Conservation (phyloP, 2,888 invertebrate genomes). For the Seira sanloemensis region DNA sequence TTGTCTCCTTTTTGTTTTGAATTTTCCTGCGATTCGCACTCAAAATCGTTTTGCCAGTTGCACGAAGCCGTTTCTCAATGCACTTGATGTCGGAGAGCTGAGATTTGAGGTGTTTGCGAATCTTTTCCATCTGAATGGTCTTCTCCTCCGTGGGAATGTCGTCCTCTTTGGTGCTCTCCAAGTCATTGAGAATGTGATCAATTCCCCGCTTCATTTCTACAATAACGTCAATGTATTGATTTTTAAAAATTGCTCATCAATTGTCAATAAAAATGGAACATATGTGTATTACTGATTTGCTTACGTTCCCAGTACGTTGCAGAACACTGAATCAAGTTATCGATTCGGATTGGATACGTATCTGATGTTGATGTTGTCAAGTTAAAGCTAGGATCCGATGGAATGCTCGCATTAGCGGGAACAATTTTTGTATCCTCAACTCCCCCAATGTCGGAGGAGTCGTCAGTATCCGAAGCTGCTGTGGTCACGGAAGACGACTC, state of each 20-base stretch:
- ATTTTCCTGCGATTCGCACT: background rate
- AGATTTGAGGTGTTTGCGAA: constrained; percentile 44
- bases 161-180: constrained; percentile 48
- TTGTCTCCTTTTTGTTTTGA: background rate
- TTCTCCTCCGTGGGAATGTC: constrained; percentile 41
- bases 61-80: constrained; percentile 40
- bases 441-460: background rate
- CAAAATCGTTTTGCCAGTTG: constrained; percentile 29
- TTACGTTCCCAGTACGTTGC: constrained; percentile 43
- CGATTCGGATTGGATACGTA: constrained; percentile 29
- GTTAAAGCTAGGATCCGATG: background rate
- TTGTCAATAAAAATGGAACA: background rate
- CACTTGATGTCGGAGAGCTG: constrained; percentile 40
- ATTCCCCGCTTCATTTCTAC: constrained; percentile 43
- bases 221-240: background rate
- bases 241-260: background rate
- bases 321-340: constrained; percentile 43
- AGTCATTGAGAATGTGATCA: constrained; percentile 35
- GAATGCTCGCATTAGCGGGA: background rate
- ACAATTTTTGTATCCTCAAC: background rate
- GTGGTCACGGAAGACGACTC: constrained; percentile 29
- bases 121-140: constrained; percentile 14
- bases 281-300: too few species aligned
- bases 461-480: constrained; percentile 36
- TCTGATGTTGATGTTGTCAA: background rate